Conservation (phyloP, 2,113 vertebrate species). For the Tylochromis polylepis region DNA sequence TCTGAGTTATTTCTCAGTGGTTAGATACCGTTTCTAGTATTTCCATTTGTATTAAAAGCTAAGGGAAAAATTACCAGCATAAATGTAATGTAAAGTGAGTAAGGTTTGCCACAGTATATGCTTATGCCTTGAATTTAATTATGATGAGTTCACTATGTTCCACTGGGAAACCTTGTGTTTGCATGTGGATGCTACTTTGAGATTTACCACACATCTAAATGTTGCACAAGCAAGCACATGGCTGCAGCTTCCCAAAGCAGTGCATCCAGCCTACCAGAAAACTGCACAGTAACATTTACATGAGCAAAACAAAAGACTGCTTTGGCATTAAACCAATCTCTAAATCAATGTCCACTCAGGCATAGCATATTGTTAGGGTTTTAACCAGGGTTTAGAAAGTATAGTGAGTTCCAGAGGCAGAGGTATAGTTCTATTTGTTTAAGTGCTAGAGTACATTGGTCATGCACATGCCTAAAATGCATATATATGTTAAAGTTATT, state of each 20-base stretch:
- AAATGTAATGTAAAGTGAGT: background rate
- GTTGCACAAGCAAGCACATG: background rate
- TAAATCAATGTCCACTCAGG: background rate
- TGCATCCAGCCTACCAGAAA: background rate
- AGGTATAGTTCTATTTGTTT: background rate
- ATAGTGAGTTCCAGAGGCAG: background rate
- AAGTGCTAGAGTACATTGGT: background rate
- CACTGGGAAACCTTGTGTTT: background rate
- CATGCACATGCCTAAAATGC: background rate
- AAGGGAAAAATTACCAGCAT: background rate
- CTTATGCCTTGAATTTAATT: background rate
- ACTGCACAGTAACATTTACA: background rate
- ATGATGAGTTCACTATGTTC: background rate
- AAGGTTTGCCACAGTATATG: background rate
- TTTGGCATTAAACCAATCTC: too few species aligned
- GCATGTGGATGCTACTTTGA: background rate
- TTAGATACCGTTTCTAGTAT: background rate
- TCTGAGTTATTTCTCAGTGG: background rate
- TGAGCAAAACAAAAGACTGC: background rate
- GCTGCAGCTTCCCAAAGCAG: background rate
- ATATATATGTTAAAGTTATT: background rate
- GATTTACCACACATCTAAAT: background rate
- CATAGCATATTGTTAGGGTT: background rate
- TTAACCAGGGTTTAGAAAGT: background rate
- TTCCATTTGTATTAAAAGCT: background rate